A percentile compares a stretch with the other conserved stretches of the same genome.
phyloP scores from a whole-genome alignment of 1,140 invertebrate genomes.

The Drosophila bocqueti region DNA sequence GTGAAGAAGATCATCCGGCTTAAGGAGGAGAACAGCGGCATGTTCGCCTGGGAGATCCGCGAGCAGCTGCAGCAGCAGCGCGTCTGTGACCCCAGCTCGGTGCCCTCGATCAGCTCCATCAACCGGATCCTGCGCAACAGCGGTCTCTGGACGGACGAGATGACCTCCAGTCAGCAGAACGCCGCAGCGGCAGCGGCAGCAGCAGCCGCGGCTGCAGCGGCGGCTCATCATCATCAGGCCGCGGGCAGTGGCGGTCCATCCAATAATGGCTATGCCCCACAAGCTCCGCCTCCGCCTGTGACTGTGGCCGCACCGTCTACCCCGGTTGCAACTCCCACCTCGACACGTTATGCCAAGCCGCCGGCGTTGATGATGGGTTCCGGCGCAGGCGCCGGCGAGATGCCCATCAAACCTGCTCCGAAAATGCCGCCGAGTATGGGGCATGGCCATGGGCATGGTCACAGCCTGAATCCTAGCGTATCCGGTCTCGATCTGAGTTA shows the following conservation, averaged over 20 bases:
- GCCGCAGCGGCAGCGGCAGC: conserved; percentile 72
- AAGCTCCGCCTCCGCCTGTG: conserved; percentile 26
- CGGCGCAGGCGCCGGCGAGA: conserved; percentile 27
- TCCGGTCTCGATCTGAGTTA: conserved; percentile 74
- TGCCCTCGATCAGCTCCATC: conserved; percentile 97
- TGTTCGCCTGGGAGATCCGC: conserved; percentile 97
- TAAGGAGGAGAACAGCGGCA: conserved; percentile 96
- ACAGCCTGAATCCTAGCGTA: conserved; percentile 26
- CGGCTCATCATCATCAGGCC: conserved; percentile 48
- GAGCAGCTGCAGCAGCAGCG: conserved; percentile 93
- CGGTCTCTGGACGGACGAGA: conserved; percentile 89
- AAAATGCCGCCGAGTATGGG: conserved; percentile 51
- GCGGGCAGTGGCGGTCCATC: conserved; percentile 25
- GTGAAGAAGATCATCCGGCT: conserved; percentile 96
- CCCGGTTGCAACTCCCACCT: conserved; percentile 14
- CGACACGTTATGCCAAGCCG: conserved; percentile 43
- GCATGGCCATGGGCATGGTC: conserved; percentile 32
- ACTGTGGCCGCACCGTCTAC: not conserved
- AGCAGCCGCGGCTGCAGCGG: conserved; percentile 57
- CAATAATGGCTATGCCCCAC: conserved; percentile 46
- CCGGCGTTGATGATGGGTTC: conserved; percentile 32
- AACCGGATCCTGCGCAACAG: conserved; percentile 97
- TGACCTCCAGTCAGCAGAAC: conserved; percentile 84
- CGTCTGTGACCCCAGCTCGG: conserved; percentile 93
- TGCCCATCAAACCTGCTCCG: conserved; percentile 68